Evolutionary conservation across 2,797 vertebrate genomes (phyloP).

Genomic region (Acrossocheilus fasciatus): DNA sequence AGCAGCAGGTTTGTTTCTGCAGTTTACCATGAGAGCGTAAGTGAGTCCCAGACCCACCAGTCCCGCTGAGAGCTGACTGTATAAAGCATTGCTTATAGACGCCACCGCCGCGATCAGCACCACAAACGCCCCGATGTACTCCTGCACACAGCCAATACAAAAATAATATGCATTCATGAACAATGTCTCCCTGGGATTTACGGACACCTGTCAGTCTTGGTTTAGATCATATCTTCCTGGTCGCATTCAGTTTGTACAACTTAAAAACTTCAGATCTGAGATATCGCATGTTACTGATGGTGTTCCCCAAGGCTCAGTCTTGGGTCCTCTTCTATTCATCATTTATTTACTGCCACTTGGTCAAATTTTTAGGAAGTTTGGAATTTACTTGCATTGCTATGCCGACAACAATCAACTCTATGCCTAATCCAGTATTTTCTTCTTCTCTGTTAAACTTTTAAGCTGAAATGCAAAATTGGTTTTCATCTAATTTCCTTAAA

Average conservation of each 20-base stretch:
- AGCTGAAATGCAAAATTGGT: no score
- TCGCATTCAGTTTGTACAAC: background rate
- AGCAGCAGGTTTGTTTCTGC: background rate
- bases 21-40: constrained; percentile 95
- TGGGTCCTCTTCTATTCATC: background rate
- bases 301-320: background rate
- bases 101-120: constrained; percentile 95
- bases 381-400: background rate
- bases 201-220: background rate
- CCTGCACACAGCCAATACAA: constrained; percentile 74
- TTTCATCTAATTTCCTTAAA: no score
- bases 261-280: background rate
- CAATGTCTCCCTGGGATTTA: background rate
- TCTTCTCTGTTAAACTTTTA: no score
- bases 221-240: background rate
- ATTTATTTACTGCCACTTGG: background rate
- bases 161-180: background rate
- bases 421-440: no score
- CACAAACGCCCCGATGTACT: constrained; percentile 96
- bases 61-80: constrained; percentile 87
- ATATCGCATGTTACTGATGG: background rate
- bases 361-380: background rate
- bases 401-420: no score
- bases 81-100: constrained; percentile 91
- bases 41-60: constrained; percentile 96